Evolutionary conservation across 1,140 invertebrate genomes (phyloP).

Genomic region (Bombus breviceps): DNA sequence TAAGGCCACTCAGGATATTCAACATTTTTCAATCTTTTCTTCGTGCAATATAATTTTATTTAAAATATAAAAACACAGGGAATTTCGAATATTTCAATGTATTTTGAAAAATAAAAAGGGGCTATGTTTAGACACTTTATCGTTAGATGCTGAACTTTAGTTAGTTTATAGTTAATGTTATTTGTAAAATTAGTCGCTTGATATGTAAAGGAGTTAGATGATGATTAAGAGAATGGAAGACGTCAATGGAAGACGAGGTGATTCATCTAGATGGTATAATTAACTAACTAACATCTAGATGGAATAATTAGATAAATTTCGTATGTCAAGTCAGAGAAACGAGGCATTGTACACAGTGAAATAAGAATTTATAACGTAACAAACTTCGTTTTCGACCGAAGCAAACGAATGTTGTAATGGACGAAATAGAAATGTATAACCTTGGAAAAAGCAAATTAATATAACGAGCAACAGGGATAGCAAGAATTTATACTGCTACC

Average conservation of each 20-base stretch:
- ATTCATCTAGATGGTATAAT: too few species aligned
- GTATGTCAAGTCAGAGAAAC: neutral
- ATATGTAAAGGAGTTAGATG: neutral
- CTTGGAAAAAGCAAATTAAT: neutral
- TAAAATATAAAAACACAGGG: too few species aligned
- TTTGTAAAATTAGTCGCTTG: too few species aligned
- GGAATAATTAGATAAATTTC: neutral
- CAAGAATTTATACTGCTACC: neutral
- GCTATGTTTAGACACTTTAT: neutral
- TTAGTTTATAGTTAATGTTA: too few species aligned
- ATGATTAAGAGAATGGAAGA: too few species aligned
- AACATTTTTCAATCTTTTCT: too few species aligned
- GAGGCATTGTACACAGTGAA: neutral
- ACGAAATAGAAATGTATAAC: neutral
- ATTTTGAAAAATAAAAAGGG: too few species aligned
- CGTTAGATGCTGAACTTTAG: too few species aligned
- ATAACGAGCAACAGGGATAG: neutral
- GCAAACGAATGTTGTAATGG: conserved; percentile 2
- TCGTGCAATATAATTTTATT: too few species aligned
- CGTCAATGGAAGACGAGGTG: neutral
- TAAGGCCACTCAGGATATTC: too few species aligned
- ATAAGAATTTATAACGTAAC: neutral
- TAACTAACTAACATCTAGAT: neutral
- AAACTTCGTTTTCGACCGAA: neutral
- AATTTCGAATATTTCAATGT: too few species aligned